Evolutionary conservation across 2,113 vertebrate genomes (phyloP), one percentile per base, ranked within the genome.

Genomic region (Amphiprion ocellaris): DNA sequence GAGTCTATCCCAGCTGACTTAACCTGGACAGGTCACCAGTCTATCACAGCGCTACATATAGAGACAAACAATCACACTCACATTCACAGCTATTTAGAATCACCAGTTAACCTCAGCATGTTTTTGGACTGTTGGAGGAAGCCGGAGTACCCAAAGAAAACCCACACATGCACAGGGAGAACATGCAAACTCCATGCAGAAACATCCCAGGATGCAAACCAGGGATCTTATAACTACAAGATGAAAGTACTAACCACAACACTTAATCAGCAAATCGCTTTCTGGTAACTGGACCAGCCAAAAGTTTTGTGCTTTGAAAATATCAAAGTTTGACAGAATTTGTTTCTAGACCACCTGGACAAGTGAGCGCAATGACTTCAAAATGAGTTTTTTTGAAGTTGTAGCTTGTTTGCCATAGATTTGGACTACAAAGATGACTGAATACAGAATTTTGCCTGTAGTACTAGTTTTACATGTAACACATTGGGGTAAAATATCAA

Each of bases 201-300:
- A 26, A 26, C 1, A 26, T 26, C 26, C 26, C 3, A 3, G 26
- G 3, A 26, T 26, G 26, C 26, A 26, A 26, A 26, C 26, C 3
- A 3, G 26, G 26, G 3, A 26, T 26, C 26, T 26, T 26, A 26
- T 3, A 26, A 2, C 26, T 1, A 26, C 26, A 26, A 26, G 26
- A 26, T 26, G 2, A 26, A 26, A 26, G 26, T 26, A 3, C 26
- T 26, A 26, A 33, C 74, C 70, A 37, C 21, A 60, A 58, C 52
- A 59, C 21, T 60, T 44, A 39, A n/a, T 77, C 23, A 73, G n/a
- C 5, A 52, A 19, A 65, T 65, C 54, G 10, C 21, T 53, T 21
- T 59, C 16, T 80, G 30, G 80, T 68, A 46, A 47, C 53, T 81
- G 77, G 68, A 69, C 4, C 39, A 47, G 21, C n/a, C 21, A 26